Conservation (phyloP, 2,888 invertebrate genomes). For the Tortricodes alternella region DNA sequence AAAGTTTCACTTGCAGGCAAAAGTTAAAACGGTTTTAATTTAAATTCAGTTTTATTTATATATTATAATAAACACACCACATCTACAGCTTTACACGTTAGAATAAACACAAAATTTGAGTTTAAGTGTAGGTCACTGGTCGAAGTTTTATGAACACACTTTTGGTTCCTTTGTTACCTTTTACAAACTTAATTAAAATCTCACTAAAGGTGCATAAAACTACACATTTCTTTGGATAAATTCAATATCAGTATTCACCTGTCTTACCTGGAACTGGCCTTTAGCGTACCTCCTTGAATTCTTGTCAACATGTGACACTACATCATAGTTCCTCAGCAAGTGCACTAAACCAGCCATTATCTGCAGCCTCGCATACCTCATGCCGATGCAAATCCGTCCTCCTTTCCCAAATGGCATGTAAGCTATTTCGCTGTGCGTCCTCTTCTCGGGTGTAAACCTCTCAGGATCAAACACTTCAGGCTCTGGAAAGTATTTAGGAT, state of each 20-base stretch:
- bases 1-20: too few relatives aligned
- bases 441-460: slow-evolving; percentile 50
- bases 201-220: too few relatives aligned
- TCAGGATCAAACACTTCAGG: slow-evolving; percentile 71
- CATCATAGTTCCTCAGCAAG: slow-evolving; percentile 17
- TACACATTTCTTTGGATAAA: slow-evolving; percentile 42
- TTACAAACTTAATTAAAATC: too few relatives aligned
- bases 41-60: too few relatives aligned
- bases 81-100: too few relatives aligned
- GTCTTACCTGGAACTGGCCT: slow-evolving; percentile 47
- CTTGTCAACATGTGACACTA: background rate
- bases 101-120: too few relatives aligned
- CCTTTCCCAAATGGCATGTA: slow-evolving; percentile 74
- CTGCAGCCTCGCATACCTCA: slow-evolving; percentile 54
- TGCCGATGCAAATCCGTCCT: slow-evolving; percentile 67
- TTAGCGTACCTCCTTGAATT: slow-evolving; percentile 35
- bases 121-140: too few relatives aligned
- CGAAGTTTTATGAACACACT: too few relatives aligned
- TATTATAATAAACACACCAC: too few relatives aligned
- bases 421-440: slow-evolving; percentile 42
- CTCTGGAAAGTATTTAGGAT: slow-evolving; percentile 64
- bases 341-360: slow-evolving; percentile 36
- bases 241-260: slow-evolving; percentile 47
- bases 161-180: too few relatives aligned
- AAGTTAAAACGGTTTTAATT: too few relatives aligned